Percentiles rank a stretch among this genome's conserved stretches.
Conservation (phyloP, 2,113 vertebrate species). For the Fregata magnificens region DNA sequence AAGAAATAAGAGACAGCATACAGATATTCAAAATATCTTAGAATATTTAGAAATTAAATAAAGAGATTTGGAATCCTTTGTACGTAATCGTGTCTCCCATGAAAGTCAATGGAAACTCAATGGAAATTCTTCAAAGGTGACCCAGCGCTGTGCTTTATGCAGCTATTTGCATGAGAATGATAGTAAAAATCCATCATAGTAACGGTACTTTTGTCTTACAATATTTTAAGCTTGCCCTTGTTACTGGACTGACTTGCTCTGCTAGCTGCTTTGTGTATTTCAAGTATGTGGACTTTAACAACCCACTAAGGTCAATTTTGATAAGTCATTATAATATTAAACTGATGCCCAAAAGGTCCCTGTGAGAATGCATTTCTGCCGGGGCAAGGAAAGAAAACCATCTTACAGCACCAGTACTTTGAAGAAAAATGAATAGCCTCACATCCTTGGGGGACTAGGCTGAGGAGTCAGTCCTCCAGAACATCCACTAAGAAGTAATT, state of each 20-base stretch:
- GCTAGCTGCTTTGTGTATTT: not conserved
- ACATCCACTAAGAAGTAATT: not conserved
- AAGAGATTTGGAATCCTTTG: not conserved
- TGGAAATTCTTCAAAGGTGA: not conserved
- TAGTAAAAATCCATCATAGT: not conserved
- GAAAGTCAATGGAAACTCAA: not conserved
- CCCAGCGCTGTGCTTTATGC: not conserved
- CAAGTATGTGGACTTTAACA: not conserved
- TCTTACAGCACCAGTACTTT: not conserved
- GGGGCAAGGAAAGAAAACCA: not conserved
- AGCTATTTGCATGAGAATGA: not conserved
- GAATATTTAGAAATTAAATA: not conserved
- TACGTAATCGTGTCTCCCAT: not conserved
- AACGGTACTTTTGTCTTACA: not conserved
- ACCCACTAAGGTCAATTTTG: not conserved
- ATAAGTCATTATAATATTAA: not conserved
- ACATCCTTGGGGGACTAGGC: not conserved
- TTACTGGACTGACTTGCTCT: not conserved
- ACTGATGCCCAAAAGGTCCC: not conserved
- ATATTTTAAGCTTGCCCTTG: not conserved
- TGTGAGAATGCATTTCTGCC: not conserved
- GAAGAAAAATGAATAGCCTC: not conserved
- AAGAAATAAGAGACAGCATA: not conserved
- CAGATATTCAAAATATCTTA: not conserved
- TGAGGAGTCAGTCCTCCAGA: not conserved